A percentile compares a stretch with the other conserved stretches of the same genome.
Conservation (phyloP, 2,888 invertebrate species). For the Odontothrips loti region DNA sequence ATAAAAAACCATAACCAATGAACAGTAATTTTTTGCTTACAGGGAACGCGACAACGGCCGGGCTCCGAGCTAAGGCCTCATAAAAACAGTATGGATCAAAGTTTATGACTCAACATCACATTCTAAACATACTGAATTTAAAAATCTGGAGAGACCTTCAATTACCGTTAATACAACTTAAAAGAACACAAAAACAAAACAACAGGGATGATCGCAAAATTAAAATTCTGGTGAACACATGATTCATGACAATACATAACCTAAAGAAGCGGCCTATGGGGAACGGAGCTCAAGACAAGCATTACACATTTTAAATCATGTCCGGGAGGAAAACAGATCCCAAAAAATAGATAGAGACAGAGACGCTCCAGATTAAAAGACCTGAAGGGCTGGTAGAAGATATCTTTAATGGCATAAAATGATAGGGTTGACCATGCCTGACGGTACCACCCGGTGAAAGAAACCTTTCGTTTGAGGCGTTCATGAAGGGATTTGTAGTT, state of each 20-base stretch:
- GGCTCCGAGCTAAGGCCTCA: background rate
- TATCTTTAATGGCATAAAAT: background rate
- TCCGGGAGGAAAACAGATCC: background rate
- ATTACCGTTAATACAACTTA: background rate
- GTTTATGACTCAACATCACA: background rate
- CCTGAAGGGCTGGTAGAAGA: background rate
- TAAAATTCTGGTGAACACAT: background rate
- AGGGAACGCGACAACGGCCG: background rate
- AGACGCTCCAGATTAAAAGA: background rate
- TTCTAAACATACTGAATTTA: background rate
- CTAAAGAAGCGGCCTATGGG: background rate
- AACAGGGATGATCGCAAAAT: background rate
- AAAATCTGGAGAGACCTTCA: background rate
- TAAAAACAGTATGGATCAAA: background rate
- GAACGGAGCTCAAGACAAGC: background rate
- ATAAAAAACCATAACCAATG: background rate
- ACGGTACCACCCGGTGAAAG: background rate
- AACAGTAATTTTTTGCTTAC: background rate
- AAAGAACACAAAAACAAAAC: background rate
- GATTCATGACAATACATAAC: constrained; percentile 26
- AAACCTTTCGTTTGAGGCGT: background rate
- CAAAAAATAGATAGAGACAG: background rate
- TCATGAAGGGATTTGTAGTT: background rate
- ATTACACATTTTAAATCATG: background rate
- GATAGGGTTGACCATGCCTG: background rate